Evolutionary conservation across 2,113 vertebrate genomes (phyloP).

Genomic region (Nymphicus hollandicus): DNA sequence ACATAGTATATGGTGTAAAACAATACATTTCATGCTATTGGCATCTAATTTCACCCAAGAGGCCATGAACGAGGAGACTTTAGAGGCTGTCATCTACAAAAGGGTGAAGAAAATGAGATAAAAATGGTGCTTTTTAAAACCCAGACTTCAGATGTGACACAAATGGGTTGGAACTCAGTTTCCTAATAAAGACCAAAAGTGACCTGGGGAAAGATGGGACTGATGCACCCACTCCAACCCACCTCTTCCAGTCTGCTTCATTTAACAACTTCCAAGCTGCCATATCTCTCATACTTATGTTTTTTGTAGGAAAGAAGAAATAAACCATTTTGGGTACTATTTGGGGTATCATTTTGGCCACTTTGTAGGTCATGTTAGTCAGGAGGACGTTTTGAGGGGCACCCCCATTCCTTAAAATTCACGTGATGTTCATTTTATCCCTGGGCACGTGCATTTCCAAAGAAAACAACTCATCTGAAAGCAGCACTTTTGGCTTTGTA

Average conservation of each 20-base stretch:
- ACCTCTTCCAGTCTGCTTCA: neutral
- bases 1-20: neutral
- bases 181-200: neutral
- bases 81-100: neutral
- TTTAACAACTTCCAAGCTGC: neutral
- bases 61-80: neutral
- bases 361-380: neutral
- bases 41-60: neutral
- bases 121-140: neutral
- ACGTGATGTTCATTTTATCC: neutral
- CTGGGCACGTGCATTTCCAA: neutral
- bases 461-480: neutral
- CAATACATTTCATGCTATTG: neutral
- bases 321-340: neutral
- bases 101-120: neutral
- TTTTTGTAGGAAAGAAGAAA: neutral
- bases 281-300: neutral
- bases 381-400: neutral
- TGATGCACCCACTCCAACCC: neutral
- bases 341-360: neutral
- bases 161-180: neutral
- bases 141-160: neutral
- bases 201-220: neutral
- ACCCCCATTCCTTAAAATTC: accelerated
- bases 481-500: neutral